A percentile compares a stretch with the other conserved stretches of the same genome.
Evolutionary conservation across 2,797 vertebrate genomes (phyloP).

Genomic region (Todus mexicanus): DNA sequence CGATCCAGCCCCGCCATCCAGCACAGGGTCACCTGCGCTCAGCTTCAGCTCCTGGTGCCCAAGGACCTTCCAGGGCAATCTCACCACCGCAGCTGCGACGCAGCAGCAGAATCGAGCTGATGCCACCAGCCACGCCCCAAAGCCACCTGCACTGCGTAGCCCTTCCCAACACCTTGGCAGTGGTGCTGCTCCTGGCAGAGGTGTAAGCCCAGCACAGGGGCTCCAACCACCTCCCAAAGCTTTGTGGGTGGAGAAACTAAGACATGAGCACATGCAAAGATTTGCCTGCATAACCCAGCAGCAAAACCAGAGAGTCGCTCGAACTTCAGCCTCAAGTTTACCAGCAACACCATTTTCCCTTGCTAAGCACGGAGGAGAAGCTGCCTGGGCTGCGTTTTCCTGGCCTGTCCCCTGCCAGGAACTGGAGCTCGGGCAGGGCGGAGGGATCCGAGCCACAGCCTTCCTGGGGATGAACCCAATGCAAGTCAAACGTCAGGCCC

Average conservation of each 20-base stretch:
- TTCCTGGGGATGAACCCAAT: not conserved
- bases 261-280: not conserved
- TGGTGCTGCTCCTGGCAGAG: not conserved
- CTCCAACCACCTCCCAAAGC: not conserved
- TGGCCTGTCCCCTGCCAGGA: not conserved
- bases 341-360: not conserved
- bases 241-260: not conserved
- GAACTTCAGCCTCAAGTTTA: not conserved
- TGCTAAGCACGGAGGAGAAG: not conserved
- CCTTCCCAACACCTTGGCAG: not conserved
- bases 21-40: not conserved
- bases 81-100: not conserved
- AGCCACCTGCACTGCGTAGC: not conserved
- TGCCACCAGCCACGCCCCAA: not conserved
- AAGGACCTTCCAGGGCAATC: not conserved
- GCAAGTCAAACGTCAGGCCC: not conserved
- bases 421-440: not conserved
- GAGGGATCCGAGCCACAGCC: not conserved
- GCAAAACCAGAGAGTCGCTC: not conserved
- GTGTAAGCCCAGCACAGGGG: accelerated
- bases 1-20: not conserved
- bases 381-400: not conserved
- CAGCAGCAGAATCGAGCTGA: not conserved
- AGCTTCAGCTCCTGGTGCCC: too few relatives aligned
- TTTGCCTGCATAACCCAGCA: not conserved